phyloP scores from a whole-genome alignment of 2,113 vertebrate species.

The Pipra filicauda region DNA sequence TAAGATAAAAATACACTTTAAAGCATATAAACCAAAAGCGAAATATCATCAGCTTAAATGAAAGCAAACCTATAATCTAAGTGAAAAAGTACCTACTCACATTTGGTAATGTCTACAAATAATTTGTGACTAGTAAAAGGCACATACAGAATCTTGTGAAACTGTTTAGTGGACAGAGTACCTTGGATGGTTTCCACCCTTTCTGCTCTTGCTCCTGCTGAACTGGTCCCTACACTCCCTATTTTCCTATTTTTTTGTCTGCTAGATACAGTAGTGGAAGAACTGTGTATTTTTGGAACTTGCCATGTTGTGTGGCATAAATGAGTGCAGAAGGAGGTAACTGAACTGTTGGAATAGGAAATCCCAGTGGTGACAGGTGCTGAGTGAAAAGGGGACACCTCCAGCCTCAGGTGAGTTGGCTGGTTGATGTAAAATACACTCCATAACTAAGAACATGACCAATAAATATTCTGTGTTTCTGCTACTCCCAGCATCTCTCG shows the following conservation, averaged over 20 bases:
- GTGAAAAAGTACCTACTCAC: not conserved
- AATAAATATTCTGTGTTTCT: not conserved
- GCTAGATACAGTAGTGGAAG: not conserved
- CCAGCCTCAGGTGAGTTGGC: not conserved
- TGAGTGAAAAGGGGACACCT: not conserved
- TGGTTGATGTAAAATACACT: not conserved
- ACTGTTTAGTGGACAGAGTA: not conserved
- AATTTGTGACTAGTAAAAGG: not conserved
- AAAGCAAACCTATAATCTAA: not conserved
- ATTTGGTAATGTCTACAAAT: not conserved
- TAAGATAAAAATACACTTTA: constrained; percentile 7
- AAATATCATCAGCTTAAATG: not conserved
- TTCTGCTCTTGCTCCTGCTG: not conserved
- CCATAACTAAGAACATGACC: not conserved
- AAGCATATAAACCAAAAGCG: not conserved
- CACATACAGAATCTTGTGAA: not conserved
- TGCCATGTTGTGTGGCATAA: not conserved
- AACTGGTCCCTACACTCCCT: not conserved
- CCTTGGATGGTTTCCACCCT: not conserved
- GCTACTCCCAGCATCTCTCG: not conserved
- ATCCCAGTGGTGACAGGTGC: not conserved
- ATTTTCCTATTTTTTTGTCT: not conserved
- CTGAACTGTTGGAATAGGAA: not conserved
- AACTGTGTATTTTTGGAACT: not conserved
- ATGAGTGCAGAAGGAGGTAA: not conserved